Percentiles rank a stretch among this genome's conserved stretches.
These are phyloP conservation scores for Cataglyphis altisquamis DNA, from an alignment of 2,888 invertebrate genomes.

Conservation along the genomic window DNA sequence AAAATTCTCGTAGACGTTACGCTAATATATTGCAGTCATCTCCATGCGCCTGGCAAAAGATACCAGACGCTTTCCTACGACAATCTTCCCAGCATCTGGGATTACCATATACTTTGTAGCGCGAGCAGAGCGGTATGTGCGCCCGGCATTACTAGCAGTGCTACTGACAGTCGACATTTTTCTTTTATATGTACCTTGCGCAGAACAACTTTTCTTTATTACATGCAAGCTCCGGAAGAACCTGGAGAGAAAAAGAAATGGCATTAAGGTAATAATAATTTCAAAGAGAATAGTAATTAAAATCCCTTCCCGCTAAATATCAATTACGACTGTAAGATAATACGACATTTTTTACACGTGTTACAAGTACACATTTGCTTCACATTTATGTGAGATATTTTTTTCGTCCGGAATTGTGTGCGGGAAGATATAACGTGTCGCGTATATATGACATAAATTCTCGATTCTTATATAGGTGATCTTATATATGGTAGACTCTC, in stretches of 20 bases:
- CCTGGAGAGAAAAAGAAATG: constrained; percentile 24
- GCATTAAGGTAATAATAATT: constrained; percentile 46
- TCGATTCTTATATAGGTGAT: background rate
- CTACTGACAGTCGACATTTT: constrained; percentile 69
- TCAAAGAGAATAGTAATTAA: constrained; percentile 4
- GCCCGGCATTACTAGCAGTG: constrained; percentile 61
- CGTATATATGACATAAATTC: background rate
- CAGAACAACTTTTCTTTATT: constrained; percentile 68
- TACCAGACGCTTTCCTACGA: constrained; percentile 71
- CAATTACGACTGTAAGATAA: background rate
- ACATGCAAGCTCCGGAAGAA: constrained; percentile 52
- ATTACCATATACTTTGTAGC: constrained; percentile 72
- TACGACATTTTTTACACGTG: background rate
- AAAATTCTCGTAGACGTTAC: constrained; percentile 66
- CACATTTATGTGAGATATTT: background rate
- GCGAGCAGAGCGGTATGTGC: constrained; percentile 54
- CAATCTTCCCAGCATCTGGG: constrained; percentile 71
- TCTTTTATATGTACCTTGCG: constrained; percentile 57
- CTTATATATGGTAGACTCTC: background rate
- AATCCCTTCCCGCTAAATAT: background rate
- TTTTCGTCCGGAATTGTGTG: background rate
- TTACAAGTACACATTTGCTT: background rate
- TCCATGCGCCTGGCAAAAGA: constrained; percentile 69
- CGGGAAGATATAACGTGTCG: background rate
- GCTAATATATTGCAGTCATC: constrained; percentile 74